Evolutionary conservation across 2,888 invertebrate species (phyloP).

Genomic region (Leptinotarsa rubiginosa): DNA sequence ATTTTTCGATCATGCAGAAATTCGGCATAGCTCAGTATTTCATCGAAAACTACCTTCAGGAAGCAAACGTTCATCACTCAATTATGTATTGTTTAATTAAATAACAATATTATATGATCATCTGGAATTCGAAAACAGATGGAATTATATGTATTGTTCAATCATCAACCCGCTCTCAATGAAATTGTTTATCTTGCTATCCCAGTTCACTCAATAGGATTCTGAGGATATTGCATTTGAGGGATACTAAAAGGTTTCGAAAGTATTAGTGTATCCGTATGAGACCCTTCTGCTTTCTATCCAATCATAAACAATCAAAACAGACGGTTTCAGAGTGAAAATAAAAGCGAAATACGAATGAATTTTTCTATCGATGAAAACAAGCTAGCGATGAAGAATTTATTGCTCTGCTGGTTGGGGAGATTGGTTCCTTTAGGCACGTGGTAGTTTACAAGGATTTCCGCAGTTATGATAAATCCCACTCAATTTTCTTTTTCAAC

Average conservation of each 20-base stretch:
- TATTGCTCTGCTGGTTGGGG: neutral
- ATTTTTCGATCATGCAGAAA: too few species aligned
- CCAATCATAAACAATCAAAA: slow-evolving; percentile 10
- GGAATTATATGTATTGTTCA: too few species aligned
- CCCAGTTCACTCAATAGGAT: neutral
- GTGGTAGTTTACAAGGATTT: neutral
- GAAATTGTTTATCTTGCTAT: neutral
- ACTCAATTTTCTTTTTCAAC: neutral
- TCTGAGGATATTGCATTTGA: slow-evolving; percentile 4
- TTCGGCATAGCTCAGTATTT: too few species aligned
- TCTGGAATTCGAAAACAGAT: too few species aligned
- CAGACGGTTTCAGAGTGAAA: slow-evolving; percentile 8
- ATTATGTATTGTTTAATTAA: too few species aligned
- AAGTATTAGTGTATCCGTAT: slow-evolving; percentile 7
- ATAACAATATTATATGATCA: too few species aligned
- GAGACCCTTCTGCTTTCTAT: neutral
- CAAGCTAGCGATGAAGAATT: neutral
- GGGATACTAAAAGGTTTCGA: neutral
- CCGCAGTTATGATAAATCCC: neutral
- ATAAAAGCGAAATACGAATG: slow-evolving; percentile 1
- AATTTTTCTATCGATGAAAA: slow-evolving; percentile 6
- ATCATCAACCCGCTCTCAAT: too few species aligned
- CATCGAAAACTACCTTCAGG: too few species aligned
- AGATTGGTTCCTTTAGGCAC: neutral
- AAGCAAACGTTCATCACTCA: too few species aligned